Percentiles rank a stretch among this genome's conserved stretches.
These are phyloP conservation scores for Anagrus nilaparvatae DNA, from an alignment of 1,140 invertebrate genomes.

Conservation along the genomic window DNA sequence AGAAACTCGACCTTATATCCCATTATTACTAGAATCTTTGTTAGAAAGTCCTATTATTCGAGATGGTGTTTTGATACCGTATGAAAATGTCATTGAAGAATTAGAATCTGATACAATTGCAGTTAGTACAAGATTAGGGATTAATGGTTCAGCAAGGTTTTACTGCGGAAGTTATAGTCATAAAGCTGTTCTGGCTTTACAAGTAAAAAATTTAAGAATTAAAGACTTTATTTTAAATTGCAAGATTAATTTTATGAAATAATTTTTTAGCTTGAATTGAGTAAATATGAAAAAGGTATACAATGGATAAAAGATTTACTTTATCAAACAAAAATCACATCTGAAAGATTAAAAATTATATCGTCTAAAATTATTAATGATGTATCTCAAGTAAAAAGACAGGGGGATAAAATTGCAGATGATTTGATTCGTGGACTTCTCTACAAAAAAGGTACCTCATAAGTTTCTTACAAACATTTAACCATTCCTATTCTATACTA, in stretches of 20 bases:
- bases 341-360: conserved; percentile 64
- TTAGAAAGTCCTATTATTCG: conserved; percentile 54
- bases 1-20: conserved; percentile 57
- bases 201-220: conserved; percentile 31
- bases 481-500: too few species aligned
- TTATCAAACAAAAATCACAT: conserved; percentile 57
- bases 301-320: conserved; percentile 68
- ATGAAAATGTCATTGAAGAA: conserved; percentile 65
- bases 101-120: conserved; percentile 63
- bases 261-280: conserved; percentile 55
- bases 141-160: conserved; percentile 44
- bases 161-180: conserved; percentile 54
- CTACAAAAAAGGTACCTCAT: conserved; percentile 50
- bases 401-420: conserved; percentile 48
- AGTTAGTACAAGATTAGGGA: conserved; percentile 49
- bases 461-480: too few species aligned
- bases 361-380: conserved; percentile 68
- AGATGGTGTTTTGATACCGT: conserved; percentile 48
- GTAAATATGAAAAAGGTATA: conserved; percentile 65
- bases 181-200: conserved; percentile 45
- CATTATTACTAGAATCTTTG: conserved; percentile 59
- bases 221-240: conserved; percentile 7
- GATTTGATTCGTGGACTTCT: conserved; percentile 53
- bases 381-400: conserved; percentile 58
- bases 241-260: conserved; percentile 3